A percentile compares a stretch with the other conserved stretches of the same genome.
Conservation (phyloP, 2,888 invertebrate species). For the Limnephilus marmoratus region DNA sequence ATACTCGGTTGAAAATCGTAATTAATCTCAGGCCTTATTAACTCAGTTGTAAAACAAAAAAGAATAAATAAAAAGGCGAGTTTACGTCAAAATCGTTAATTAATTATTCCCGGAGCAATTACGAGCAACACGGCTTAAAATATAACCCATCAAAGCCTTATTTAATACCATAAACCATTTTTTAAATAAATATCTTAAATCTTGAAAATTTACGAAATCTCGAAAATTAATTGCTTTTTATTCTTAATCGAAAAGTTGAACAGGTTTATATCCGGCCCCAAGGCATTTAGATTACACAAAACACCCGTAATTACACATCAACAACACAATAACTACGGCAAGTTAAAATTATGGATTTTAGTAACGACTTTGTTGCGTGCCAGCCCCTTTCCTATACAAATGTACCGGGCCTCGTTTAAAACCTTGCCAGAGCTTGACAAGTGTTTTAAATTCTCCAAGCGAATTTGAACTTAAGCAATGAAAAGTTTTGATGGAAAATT, state of each 20-base stretch:
- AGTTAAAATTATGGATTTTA: constrained; percentile 61
- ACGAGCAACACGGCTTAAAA: not conserved
- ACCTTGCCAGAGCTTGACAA: constrained; percentile 2
- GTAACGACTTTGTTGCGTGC: constrained; percentile 59
- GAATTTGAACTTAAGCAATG: constrained; percentile 23
- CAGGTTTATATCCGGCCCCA: constrained; percentile 51
- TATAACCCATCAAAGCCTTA: constrained; percentile 13
- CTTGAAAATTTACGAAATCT: constrained; percentile 24
- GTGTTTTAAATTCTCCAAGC: constrained; percentile 8
- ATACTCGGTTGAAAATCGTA: constrained; percentile 39
- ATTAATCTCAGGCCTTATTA: not conserved
- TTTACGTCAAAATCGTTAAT: not conserved
- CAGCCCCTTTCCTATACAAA: not conserved
- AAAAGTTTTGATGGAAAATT: constrained; percentile 37
- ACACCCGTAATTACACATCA: constrained; percentile 62
- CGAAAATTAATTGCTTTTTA: constrained; percentile 37
- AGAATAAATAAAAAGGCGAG: not conserved
- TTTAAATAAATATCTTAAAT: not conserved
- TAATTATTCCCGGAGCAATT: not conserved
- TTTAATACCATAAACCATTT: not conserved
- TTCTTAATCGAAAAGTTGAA: constrained; percentile 56
- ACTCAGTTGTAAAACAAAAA: constrained; percentile 35
- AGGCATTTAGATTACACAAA: constrained; percentile 58
- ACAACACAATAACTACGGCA: constrained; percentile 60
- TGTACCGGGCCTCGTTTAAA: not conserved